Conservation (phyloP, 2,113 vertebrate genomes). For the Symphodus melops region DNA sequence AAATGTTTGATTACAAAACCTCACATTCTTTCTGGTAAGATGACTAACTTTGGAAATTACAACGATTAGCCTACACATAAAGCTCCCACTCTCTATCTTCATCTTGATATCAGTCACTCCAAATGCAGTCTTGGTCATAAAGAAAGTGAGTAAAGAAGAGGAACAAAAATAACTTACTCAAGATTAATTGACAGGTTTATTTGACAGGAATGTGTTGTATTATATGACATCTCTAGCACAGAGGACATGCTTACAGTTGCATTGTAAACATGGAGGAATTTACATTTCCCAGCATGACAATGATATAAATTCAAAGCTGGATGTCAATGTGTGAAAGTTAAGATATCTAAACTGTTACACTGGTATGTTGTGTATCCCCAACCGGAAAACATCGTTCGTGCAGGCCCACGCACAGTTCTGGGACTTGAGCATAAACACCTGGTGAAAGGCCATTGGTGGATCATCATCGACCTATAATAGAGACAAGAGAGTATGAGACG, state of each 20-base stretch:
- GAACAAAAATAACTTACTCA: neutral
- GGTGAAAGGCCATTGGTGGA: conserved; percentile 83
- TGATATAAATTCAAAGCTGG: conserved; percentile 4
- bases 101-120: neutral
- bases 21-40: accelerated
- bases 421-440: conserved; percentile 82
- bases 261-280: conserved; percentile 4
- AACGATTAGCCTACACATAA: neutral
- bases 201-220: conserved; percentile 33
- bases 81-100: neutral
- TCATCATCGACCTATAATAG: conserved; percentile 74
- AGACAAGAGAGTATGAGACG: neutral
- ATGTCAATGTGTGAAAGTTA: neutral
- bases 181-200: conserved; percentile 40
- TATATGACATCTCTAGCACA: conserved; percentile 1
- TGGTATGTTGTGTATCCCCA: conserved; percentile 82
- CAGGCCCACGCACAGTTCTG: conserved; percentile 79
- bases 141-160: neutral
- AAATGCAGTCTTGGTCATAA: neutral
- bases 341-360: conserved; percentile 41
- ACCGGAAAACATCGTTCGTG: conserved; percentile 82
- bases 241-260: neutral
- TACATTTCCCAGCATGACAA: neutral
- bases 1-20: neutral
- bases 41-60: neutral